phyloP scores from a whole-genome alignment of 2,113 vertebrate species.

The Mesoclemmys tuberculata region DNA sequence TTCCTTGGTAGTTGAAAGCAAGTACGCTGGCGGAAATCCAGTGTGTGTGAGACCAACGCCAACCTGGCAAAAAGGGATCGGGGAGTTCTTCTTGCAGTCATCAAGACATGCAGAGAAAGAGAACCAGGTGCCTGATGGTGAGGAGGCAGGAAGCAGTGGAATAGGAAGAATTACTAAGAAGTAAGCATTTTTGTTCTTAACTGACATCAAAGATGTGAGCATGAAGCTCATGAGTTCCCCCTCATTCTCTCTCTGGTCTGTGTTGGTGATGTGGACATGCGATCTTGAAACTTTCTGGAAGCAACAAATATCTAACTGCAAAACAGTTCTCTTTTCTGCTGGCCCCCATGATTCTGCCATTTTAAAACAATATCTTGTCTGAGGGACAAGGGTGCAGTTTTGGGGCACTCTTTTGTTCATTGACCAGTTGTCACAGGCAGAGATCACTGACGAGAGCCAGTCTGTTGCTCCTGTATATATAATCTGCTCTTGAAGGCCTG shows the following conservation, averaged over 20 bases:
- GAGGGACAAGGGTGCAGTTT: neutral
- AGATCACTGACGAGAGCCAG: neutral
- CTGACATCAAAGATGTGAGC: neutral
- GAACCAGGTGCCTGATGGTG: conserved; percentile 77
- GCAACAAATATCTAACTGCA: neutral
- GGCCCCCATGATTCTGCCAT: neutral
- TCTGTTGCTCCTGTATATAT: neutral
- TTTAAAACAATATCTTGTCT: neutral
- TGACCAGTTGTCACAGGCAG: neutral
- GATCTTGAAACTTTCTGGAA: neutral
- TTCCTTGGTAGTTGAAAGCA: conserved; percentile 78
- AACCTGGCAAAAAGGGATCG: conserved; percentile 91
- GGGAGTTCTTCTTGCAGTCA: conserved; percentile 87
- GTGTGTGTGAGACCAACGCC: conserved; percentile 89
- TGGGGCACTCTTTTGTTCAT: neutral
- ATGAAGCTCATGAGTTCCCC: neutral
- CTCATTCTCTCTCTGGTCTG: neutral
- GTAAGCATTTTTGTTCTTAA: conserved; percentile 68
- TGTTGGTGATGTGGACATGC: neutral
- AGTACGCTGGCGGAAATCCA: conserved; percentile 86
- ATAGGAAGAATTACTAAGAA: conserved; percentile 78
- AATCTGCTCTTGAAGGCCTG: neutral
- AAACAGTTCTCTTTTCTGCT: neutral
- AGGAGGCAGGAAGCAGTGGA: conserved; percentile 85
- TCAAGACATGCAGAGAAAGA: conserved; percentile 83